These are phyloP conservation scores for Sterna hirundo DNA, from an alignment of 2,113 vertebrate species.

Conservation along the genomic window DNA sequence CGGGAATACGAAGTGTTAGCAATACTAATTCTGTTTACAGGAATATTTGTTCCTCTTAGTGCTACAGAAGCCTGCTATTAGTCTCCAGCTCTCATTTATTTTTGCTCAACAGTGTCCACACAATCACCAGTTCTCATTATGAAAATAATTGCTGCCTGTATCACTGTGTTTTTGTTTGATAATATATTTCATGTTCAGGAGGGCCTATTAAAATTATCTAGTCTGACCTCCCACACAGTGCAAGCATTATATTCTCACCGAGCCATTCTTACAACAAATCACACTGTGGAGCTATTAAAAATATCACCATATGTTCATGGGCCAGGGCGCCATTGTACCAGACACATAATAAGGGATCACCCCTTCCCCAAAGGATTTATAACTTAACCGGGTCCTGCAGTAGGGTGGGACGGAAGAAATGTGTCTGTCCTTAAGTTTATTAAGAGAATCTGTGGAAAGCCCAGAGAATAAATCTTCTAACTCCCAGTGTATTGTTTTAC, in stretches of 20 bases:
- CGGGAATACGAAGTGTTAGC: accelerated
- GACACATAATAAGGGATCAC: background rate
- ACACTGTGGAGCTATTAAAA: conserved; percentile 11
- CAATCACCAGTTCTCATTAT: conserved; percentile 31
- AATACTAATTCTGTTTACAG: background rate
- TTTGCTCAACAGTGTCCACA: background rate
- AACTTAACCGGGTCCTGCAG: background rate
- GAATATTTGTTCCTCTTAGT: background rate
- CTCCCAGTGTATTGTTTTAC: background rate
- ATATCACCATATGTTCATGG: background rate
- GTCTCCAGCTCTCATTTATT: conserved; percentile 27
- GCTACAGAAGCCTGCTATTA: conserved; percentile 1
- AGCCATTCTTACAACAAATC: background rate
- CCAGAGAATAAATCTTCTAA: background rate
- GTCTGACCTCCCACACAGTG: conserved; percentile 20
- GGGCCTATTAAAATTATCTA: conserved; percentile 48
- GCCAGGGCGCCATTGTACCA: background rate
- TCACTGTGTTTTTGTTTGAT: conserved; percentile 35
- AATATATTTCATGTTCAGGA: conserved; percentile 44
- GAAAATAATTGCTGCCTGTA: conserved; percentile 49
- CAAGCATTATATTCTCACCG: background rate
- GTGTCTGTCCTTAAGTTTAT: background rate
- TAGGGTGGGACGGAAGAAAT: background rate
- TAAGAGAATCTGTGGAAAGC: background rate
- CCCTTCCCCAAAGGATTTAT: background rate